These are phyloP conservation scores for Scotopteryx bipunctaria DNA, from an alignment of 2,888 invertebrate genomes.

Conservation along the genomic window DNA sequence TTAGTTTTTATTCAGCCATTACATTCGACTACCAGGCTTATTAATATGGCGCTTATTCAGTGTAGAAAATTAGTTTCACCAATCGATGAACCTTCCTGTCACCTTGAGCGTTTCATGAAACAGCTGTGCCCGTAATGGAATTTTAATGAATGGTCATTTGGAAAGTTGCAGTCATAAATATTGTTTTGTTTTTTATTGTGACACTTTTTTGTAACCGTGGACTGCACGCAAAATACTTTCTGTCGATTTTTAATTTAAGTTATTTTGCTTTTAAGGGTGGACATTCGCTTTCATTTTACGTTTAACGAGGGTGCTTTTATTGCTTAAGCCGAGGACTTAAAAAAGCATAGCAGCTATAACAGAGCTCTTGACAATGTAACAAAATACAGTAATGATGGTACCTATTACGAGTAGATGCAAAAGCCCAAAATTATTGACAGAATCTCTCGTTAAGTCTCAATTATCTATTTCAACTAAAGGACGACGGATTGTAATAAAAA, in stretches of 20 bases:
- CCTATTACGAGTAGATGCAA: no score
- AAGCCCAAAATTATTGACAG: no score
- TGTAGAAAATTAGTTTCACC: conserved; percentile 28
- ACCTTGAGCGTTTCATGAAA: conserved; percentile 34
- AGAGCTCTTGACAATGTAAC: neutral
- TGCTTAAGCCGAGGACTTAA: no score
- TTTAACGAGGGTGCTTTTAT: neutral
- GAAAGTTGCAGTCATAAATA: conserved; percentile 30
- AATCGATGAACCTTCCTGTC: conserved; percentile 40
- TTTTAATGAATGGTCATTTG: conserved; percentile 37
- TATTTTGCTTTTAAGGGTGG: neutral
- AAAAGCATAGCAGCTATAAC: neutral
- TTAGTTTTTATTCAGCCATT: conserved; percentile 26
- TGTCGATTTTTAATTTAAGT: neutral
- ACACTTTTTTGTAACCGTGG: conserved; percentile 5
- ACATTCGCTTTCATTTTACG: neutral
- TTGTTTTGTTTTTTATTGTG: conserved; percentile 12
- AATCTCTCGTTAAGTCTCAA: no score
- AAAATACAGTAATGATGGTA: neutral
- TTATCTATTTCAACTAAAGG: no score
- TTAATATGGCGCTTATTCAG: conserved; percentile 29
- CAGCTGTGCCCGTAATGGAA: conserved; percentile 30
- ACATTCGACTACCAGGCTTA: conserved; percentile 28
- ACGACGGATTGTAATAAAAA: no score
- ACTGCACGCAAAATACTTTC: conserved; percentile 10